These are phyloP conservation scores for Metalampra italica DNA, from an alignment of 2,888 invertebrate species.

Conservation along the genomic window DNA sequence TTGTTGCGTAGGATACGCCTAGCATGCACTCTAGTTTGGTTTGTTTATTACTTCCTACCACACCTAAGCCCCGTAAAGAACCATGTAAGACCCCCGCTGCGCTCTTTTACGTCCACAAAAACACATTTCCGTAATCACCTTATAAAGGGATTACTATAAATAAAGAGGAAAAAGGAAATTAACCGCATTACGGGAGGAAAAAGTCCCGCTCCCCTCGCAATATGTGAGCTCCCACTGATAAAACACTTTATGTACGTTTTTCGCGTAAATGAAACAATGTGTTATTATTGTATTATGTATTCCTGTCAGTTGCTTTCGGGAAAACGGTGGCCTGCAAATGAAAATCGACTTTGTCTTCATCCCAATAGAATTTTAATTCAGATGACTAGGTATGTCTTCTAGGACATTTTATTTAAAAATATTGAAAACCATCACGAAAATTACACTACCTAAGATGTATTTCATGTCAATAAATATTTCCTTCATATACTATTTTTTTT, in stretches of 20 bases:
- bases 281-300: conserved; percentile 46
- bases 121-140: conserved; percentile 79
- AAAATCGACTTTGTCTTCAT: conserved; percentile 25
- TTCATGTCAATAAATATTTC: too few species aligned
- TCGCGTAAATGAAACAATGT: conserved; percentile 72
- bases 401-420: too few species aligned
- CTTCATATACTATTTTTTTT: too few species aligned
- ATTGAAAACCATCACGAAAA: too few species aligned
- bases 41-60: conserved; percentile 3
- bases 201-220: conserved; percentile 70
- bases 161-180: conserved; percentile 79
- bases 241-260: conserved; percentile 69
- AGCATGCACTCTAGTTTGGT: background rate
- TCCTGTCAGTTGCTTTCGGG: conserved; percentile 36
- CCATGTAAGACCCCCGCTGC: conserved; percentile 61
- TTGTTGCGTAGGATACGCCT: background rate
- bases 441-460: too few species aligned
- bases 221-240: conserved; percentile 76
- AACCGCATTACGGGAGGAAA: conserved; percentile 75
- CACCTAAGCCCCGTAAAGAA: conserved; percentile 43
- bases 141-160: conserved; percentile 79
- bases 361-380: background rate
- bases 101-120: conserved; percentile 76
- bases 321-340: conserved; percentile 15
- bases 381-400: background rate